Base-by-base conservation (phyloP, 2,113 vertebrate genomes). In the Campylorhamphus procurvoides region DNA sequence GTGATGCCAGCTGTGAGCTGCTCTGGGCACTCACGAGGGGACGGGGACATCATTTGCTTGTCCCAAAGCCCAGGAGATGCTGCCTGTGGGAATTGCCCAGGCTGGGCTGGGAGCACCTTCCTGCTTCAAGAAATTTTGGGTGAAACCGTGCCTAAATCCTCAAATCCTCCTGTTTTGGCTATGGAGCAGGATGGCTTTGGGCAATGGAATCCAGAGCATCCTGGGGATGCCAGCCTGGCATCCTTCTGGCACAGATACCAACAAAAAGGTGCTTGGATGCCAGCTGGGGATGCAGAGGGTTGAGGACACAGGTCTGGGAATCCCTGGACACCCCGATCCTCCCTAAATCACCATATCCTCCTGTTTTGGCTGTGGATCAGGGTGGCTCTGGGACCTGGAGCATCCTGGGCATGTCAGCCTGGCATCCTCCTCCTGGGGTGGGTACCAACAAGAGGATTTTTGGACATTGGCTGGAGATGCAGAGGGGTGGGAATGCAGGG, bases 21-120 rank as follows among this genome's bases (percentile, higher is more conserved):
- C 52, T 52, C 39, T 9, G 42, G 35, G 53, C 55, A 15, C n/a
- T 22, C 1, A 1, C 33, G n/a, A 44, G 40, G 67, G 79, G 46
- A 7, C 0, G 1, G n/a, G 58, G 79, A 37, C 0, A 0, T 2
- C 0, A 0, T 7, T 33, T 25, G 18, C 4, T 62, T 6, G 7
- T 2, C 37, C 5, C 50, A 33, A 4, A 3, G 9, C 62, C 5
- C 1, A 37, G n/a, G 28, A 52, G 52, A 44, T 0, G 2, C n/a
- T 68, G 58, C 24, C 1, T 3, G n/a, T 0, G 9, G 52, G 71
- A 39, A 50, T 62, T 13, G 24, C 35, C 20, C 3, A 7, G 0
- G 0, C 60, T 42, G 64, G 16, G 16, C 14, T 67, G 1, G 1
- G 18, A 29, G 46, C 31, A 56, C 5, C 15, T 33, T 63, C 31